Base-by-base conservation (phyloP, 2,113 vertebrate species). In the Nanorana parkeri region DNA sequence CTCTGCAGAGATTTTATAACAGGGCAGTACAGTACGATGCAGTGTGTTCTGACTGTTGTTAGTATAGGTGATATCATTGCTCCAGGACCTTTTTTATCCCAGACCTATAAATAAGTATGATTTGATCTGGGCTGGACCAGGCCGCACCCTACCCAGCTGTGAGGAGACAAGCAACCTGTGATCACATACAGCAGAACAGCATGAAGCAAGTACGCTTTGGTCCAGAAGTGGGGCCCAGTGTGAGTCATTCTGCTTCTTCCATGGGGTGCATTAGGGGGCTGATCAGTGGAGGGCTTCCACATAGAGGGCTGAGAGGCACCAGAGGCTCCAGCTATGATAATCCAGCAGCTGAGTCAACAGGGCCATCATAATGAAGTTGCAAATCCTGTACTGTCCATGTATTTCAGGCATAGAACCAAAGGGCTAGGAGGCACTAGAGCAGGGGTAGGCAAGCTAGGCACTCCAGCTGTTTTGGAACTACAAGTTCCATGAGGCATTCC, bases 91-190 rank as follows among this genome's bases (percentile, higher is more conserved):
- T 68, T n/a, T 58, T 24, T 54, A 23, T 16, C 64, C 36, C 20
- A 54, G 11, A 19, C 13, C 65, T 60, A 71, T 71, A 61, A 71
- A 80, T 80, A 60, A 69, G 29, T 20, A 80, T 69, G 55, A 61
- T 15, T 17, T 26, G 69, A 19, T 32, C 54, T 41, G 54, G 52
- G 64, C 29, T 56, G 17, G 21, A 56, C 26, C 28, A 63, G 6
- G 21, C 73, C 61, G 28, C 75, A 66, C 75, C 75, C 2, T 15
- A 6, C 36, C 19, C 74, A 24, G 60, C 80, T 15, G 32, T 23
- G 55, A 19, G 24, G 61, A 21, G 21, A n/a, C 19, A 7, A 54
- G 29, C 4, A 16, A 20, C 19, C 41, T 10, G 41, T 1, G 41
- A 47, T 19, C 58, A 20, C 19, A 47, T 24, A 6, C 63, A 56